A percentile compares a stretch with the other conserved stretches of the same genome.
phyloP scores from a whole-genome alignment of 2,888 invertebrate genomes.

The Pterostichus niger region DNA sequence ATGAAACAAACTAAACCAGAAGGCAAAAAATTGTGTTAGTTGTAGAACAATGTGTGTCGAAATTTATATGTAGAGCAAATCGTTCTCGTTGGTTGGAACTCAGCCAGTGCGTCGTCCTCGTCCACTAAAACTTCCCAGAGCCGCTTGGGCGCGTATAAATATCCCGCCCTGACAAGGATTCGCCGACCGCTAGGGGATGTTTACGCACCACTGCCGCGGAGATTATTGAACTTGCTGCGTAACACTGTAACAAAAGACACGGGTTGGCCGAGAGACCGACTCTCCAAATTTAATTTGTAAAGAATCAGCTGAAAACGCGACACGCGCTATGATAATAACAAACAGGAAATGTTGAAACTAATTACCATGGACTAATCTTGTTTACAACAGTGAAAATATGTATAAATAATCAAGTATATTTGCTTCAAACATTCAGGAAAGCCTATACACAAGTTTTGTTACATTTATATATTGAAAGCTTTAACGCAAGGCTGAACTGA shows the following conservation, averaged over 20 bases:
- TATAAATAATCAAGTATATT: no score
- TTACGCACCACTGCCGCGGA: constrained; percentile 24
- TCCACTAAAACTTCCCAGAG: constrained; percentile 9
- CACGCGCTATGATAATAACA: neutral
- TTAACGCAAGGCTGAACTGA: no score
- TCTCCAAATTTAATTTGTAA: constrained; percentile 24
- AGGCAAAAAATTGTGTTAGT: neutral
- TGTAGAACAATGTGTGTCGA: constrained; percentile 25
- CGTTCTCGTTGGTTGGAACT: constrained; percentile 17
- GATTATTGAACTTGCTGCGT: constrained; percentile 45
- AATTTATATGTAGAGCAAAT: constrained; percentile 21
- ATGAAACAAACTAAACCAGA: neutral
- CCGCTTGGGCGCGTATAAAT: constrained; percentile 31
- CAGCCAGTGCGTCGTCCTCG: constrained; percentile 49
- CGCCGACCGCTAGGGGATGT: constrained; percentile 7
- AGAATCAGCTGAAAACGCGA: constrained; percentile 1
- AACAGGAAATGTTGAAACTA: no score
- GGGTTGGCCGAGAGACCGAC: neutral
- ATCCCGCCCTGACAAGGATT: constrained; percentile 28
- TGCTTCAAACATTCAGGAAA: no score
- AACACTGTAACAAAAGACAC: constrained; percentile 18
- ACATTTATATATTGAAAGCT: no score
- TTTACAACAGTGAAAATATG: no score
- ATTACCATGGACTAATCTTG: no score
- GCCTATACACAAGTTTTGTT: no score